Base-by-base conservation (phyloP, 2,888 invertebrate genomes). In the Andricus quercusramuli region DNA sequence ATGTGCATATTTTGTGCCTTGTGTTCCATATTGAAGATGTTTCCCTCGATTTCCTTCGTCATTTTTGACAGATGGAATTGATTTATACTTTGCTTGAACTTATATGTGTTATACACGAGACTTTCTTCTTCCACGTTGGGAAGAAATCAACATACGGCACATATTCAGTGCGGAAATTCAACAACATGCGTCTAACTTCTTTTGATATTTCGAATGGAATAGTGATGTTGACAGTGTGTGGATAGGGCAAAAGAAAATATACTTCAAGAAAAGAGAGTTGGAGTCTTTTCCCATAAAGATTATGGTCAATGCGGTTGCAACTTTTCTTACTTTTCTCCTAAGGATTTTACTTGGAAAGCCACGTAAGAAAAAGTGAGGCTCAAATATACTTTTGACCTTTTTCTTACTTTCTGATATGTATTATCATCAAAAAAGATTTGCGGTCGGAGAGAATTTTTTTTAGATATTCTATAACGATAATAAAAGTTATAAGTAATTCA, bases 21-120 rank as follows among this genome's bases (percentile, higher is more conserved):
- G 22, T 22, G 20, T 51, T 70, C 29, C 51, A 11, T n/a, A 17
- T 29, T 70, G n/a, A 70, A 29, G 51, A 47, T 51, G 5, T 70
- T 70, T 70, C n/a, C 5, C 8, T 56, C 25, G 47, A 17, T 70
- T 56, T 13, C 41, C 41, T 22, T 41, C 13, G 22, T 22, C 25
- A 44, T 47, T 68, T 68, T 25, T 44, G 41, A 68, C 25, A 25
- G 22, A 68, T 5, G 13, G 3, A 68, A 68, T 44, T 68, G 68
- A 68, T 47, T 68, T 68, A 68, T 68, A 41, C 44, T 68, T 62
- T 68, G 44, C 68, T 22, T n/a, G 68, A 68, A 68, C 68, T 68
- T 68, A 44, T 68, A 44, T 68, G 44, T 44, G 15, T 66, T 68
- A 68, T 37, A 68, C 44, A 68, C 22, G 41, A 44, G 44, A 68